These are phyloP conservation scores for Chascanopsetta lugubris DNA, from an alignment of 2,113 vertebrate genomes.

Conservation along the genomic window DNA sequence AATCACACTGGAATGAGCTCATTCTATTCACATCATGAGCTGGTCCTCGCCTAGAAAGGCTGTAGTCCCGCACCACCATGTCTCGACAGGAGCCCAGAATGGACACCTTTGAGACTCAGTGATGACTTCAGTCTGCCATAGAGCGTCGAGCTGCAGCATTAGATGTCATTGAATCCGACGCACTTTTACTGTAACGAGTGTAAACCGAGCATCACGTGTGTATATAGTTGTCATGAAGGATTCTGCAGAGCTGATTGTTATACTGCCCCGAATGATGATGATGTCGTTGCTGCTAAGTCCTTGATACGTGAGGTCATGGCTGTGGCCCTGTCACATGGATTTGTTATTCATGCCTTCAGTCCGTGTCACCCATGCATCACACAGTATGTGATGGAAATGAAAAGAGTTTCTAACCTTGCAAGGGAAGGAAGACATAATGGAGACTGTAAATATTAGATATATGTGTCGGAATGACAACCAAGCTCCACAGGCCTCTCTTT, in stretches of 20 bases:
- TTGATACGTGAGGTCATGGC: neutral
- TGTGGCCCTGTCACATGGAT: neutral
- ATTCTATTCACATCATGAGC: too few relatives aligned
- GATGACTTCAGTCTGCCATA: too few relatives aligned
- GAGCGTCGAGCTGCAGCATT: too few relatives aligned
- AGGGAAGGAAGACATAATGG: neutral
- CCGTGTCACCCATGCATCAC: neutral
- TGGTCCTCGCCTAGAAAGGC: too few relatives aligned
- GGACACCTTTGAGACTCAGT: too few relatives aligned
- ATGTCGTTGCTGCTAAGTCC: neutral
- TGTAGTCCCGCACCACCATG: too few relatives aligned
- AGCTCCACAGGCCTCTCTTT: neutral
- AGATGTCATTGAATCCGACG: too few relatives aligned
- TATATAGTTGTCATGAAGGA: conserved; percentile 1
- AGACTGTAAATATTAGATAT: neutral
- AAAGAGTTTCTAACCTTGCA: neutral
- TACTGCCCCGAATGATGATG: neutral
- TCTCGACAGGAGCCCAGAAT: too few relatives aligned
- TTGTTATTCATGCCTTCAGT: neutral
- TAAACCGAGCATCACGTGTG: neutral
- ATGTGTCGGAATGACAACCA: conserved; percentile 1
- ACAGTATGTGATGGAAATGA: conserved; percentile 6
- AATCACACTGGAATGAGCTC: too few relatives aligned
- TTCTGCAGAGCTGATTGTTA: neutral
- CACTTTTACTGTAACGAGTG: too few relatives aligned